Evolutionary conservation across 2,113 vertebrate genomes (phyloP).

Genomic region (Lampris incognitus): DNA sequence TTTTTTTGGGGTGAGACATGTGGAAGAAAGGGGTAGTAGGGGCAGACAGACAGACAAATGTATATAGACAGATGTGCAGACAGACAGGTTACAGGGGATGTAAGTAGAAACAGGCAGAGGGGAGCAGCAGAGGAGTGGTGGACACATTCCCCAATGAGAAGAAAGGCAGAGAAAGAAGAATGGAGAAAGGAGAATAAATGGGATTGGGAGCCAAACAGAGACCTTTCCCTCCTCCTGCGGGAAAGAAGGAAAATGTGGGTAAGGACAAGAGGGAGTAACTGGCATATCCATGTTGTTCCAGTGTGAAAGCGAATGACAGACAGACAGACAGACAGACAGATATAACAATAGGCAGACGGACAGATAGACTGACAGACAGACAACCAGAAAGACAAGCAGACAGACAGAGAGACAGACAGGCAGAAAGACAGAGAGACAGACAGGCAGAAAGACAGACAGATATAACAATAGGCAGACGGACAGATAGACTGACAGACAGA

Average conservation of each 20-base stretch:
- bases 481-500: slow-evolving; percentile 45
- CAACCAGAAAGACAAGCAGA: neutral
- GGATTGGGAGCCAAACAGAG: slow-evolving; percentile 41
- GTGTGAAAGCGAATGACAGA: slow-evolving; percentile 66
- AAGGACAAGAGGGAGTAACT: slow-evolving; percentile 38
- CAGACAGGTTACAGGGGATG: neutral
- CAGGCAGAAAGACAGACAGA: slow-evolving; percentile 17
- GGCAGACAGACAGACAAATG: neutral
- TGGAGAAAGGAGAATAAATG: slow-evolving; percentile 43
- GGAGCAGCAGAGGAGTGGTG: slow-evolving; percentile 26
- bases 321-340: slow-evolving; percentile 44
- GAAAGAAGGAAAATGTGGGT: slow-evolving; percentile 24
- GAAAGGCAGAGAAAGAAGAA: slow-evolving; percentile 17
- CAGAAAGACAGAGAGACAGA: slow-evolving; percentile 22
- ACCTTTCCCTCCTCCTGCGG: slow-evolving; percentile 30
- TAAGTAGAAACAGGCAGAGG: slow-evolving; percentile 16
- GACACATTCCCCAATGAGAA: slow-evolving; percentile 47
- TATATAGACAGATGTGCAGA: slow-evolving; percentile 36
- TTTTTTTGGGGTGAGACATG: too few species aligned
- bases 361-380: slow-evolving; percentile 45
- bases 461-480: slow-evolving; percentile 6
- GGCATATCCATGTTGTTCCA: slow-evolving; percentile 63
- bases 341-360: slow-evolving; percentile 25
- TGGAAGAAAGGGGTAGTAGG: too few species aligned
- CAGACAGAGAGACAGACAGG: slow-evolving; percentile 17